Evolutionary conservation across 2,113 vertebrate genomes (phyloP), one percentile per base, ranked within the genome.

Genomic region (Calcarius ornatus): DNA sequence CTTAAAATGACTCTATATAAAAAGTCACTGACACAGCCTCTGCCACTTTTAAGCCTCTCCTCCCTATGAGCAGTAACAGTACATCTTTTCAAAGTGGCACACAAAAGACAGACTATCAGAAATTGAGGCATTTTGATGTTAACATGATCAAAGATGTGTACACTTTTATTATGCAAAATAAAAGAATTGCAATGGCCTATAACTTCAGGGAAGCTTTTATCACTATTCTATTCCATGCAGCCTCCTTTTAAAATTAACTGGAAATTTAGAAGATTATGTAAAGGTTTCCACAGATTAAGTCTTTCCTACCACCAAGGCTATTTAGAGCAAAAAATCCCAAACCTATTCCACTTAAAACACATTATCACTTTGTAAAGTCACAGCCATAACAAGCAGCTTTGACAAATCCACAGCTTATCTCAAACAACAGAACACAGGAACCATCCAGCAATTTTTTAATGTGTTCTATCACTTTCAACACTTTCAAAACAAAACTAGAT

Each of bases 231-330:
- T 33, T 78, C 47, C 47, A 85, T 63, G 14, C 2, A 75, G 48
- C 18, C 25, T 16, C 42, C 48, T 85, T 90, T 50, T 54, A 82
- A 83, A 94, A 85, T 64, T 69, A 68, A 83, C 50, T 3, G 4
- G 75, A 90, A 94, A 78, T 81, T 35, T 45, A 54, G 42, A 57
- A 73, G 72, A 92, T 92, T 86, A 92, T 84, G 89, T 43, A 80
- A 83, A 92, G 14, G 84, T 68, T 51, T 89, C 38, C 33, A 77
- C 50, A 81, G 72, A 92, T 61, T 70, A 90, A 80, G 40, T 45
- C 42, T 77, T 73, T 31, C 27, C 23, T 59, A 70, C 27, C 70
- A 86, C n/a, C 71, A 84, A 69, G 59, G 76, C 53, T 92, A 73
- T 64, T 79, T 66, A 69, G 23, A 48, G 22, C 3, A 12, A 72